A percentile compares a stretch with the other conserved stretches of the same genome.
Evolutionary conservation across 2,888 invertebrate genomes (phyloP).

Genomic region (Ochropleura plecta): DNA sequence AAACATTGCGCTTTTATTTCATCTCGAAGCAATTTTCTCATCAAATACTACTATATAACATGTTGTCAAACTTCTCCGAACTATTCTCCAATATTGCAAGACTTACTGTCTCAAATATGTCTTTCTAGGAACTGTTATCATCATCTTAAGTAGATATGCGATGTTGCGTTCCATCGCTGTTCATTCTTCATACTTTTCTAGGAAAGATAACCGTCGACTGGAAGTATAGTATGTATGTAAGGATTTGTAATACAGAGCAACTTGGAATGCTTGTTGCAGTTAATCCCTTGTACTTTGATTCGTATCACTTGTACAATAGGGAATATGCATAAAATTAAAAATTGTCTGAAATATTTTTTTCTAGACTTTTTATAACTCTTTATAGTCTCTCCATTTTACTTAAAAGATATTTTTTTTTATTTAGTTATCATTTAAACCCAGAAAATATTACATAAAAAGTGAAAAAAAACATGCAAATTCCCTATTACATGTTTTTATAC

Average conservation of each 20-base stretch:
- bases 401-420: too few relatives aligned
- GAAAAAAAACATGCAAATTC: too few relatives aligned
- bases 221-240: constrained; percentile 21
- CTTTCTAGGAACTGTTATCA: constrained; percentile 74
- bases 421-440: too few relatives aligned
- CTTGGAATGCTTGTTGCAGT: not conserved
- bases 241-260: not conserved
- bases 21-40: constrained; percentile 9
- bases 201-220: constrained; percentile 71
- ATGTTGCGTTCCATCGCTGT: constrained; percentile 67
- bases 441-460: too few relatives aligned
- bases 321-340: too few relatives aligned
- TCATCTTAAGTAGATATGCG: constrained; percentile 76
- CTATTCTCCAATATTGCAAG: not conserved
- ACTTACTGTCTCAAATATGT: constrained; percentile 74
- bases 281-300: not conserved
- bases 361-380: too few relatives aligned
- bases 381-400: too few relatives aligned
- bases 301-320: not conserved
- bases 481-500: too few relatives aligned
- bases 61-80: not conserved
- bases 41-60: not conserved
- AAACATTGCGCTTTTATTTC: not conserved
- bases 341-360: too few relatives aligned
- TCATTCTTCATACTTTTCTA: constrained; percentile 63